Conservation (phyloP, 2,797 vertebrate species). For the Anguilla marmorata region DNA sequence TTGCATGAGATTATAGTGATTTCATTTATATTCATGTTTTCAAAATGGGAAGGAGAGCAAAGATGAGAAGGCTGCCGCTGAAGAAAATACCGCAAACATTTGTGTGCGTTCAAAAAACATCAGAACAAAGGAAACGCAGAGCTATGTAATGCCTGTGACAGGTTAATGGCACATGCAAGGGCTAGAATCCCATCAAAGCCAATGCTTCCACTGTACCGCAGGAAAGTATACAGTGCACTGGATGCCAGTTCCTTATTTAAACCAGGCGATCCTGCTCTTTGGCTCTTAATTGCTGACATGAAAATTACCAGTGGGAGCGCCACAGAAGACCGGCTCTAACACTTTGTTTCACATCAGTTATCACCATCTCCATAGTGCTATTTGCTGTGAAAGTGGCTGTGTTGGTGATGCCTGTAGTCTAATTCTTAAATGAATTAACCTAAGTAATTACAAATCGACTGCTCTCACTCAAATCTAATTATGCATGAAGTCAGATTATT, state of each 20-base stretch:
- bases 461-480: background rate
- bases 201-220: background rate
- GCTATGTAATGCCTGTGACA: background rate
- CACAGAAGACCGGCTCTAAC: background rate
- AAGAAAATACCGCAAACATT: constrained; percentile 15
- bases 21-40: constrained; percentile 28
- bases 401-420: background rate
- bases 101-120: background rate
- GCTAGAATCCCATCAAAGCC: background rate
- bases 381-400: background rate
- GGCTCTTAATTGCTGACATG: background rate
- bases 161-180: background rate
- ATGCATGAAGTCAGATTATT: background rate
- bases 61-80: constrained; percentile 28
- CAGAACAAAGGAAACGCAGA: background rate
- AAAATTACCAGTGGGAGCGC: background rate
- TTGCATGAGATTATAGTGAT: constrained; percentile 15
- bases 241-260: background rate
- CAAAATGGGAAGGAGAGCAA: constrained; percentile 26
- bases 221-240: constrained; percentile 6
- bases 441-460: background rate
- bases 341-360: background rate
- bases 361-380: background rate
- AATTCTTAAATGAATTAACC: background rate
- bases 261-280: background rate